A percentile compares a stretch with the other conserved stretches of the same genome.
Conservation (phyloP, 2,797 vertebrate genomes). For the Setipinna tenuifilis region DNA sequence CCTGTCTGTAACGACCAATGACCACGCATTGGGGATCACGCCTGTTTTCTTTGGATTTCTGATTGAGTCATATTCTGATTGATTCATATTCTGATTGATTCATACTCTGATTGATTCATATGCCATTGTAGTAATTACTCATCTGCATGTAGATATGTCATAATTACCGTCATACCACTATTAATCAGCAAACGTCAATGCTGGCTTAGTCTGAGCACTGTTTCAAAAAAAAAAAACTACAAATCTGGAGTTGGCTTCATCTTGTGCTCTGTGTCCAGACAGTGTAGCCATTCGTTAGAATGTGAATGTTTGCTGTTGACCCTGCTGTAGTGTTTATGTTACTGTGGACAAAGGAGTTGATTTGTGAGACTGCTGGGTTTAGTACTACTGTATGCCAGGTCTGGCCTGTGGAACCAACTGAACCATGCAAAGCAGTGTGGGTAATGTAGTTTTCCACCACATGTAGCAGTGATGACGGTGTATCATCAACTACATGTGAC, state of each 20-base stretch:
- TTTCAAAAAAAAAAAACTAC: background rate
- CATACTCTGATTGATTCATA: background rate
- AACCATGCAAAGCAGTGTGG: background rate
- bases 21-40: background rate
- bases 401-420: background rate
- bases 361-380: background rate
- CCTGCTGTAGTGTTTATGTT: background rate
- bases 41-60: background rate
- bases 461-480: slow-evolving; percentile 11
- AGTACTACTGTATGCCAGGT: background rate
- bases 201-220: background rate
- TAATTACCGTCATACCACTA: slow-evolving; percentile 1
- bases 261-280: slow-evolving; percentile 3
- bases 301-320: slow-evolving; percentile 12
- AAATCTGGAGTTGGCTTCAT: background rate
- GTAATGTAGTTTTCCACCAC: slow-evolving; percentile 3
- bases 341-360: background rate
- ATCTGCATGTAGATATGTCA: slow-evolving; percentile 2
- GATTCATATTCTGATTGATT: no score
- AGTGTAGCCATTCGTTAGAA: slow-evolving; percentile 7
- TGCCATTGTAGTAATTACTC: background rate
- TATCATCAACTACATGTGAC: background rate
- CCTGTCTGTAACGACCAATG: background rate
- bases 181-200: background rate
- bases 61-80: no score